Percentiles rank a stretch among this genome's conserved stretches.
Conservation (phyloP, 2,113 vertebrate genomes). For the Brachyistius frenatus region DNA sequence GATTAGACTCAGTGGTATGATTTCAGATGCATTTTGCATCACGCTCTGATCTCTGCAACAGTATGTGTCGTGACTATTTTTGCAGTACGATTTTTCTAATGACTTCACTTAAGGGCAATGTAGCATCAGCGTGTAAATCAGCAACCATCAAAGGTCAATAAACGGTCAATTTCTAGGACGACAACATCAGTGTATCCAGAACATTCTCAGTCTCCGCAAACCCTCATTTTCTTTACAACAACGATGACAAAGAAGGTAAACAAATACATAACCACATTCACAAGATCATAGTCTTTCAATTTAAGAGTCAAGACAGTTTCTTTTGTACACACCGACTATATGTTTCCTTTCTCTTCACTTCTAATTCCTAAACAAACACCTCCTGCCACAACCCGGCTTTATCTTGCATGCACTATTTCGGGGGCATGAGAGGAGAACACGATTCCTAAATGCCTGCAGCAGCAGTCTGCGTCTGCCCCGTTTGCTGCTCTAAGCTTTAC, state of each 20-base stretch:
- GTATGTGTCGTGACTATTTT: neutral
- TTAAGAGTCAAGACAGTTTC: neutral
- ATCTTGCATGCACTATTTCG: constrained; percentile 41
- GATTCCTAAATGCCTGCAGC: constrained; percentile 27
- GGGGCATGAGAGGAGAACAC: constrained; percentile 16
- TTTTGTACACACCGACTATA: neutral
- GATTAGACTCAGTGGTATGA: too few species aligned
- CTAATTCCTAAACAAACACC: constrained; percentile 27
- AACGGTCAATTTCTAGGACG: neutral
- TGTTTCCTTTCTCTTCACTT: constrained; percentile 14
- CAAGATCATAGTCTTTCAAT: neutral
- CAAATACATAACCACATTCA: neutral
- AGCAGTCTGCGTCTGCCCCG: constrained; percentile 23
- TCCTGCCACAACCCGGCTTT: constrained; percentile 15
- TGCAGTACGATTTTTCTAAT: neutral
- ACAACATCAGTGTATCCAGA: neutral
- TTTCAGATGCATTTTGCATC: too few species aligned
- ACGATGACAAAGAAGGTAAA: neutral
- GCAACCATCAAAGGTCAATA: neutral
- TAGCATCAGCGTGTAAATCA: constrained; percentile 6
- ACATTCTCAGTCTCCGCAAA: neutral
- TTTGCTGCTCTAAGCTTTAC: constrained; percentile 46
- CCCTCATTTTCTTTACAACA: neutral
- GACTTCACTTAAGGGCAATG: neutral
- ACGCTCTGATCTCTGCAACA: neutral